These are phyloP conservation scores for Amblyjoppa proteus DNA, from an alignment of 2,888 invertebrate species.

Conservation along the genomic window DNA sequence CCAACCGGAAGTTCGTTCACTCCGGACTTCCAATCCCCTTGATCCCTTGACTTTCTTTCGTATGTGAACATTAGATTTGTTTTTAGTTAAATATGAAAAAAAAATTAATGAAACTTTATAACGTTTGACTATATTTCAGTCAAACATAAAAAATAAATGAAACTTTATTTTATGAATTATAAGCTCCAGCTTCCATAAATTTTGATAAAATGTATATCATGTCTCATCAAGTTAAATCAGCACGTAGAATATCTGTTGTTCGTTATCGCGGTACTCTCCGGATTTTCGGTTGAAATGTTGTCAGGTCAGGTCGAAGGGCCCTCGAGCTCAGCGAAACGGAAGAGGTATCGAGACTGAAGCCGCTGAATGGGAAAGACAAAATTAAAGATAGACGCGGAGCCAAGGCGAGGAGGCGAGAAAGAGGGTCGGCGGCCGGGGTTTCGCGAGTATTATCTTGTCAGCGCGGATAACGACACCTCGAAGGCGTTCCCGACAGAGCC, in stretches of 20 bases:
- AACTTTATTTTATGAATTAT: background rate
- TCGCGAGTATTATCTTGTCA: constrained; percentile 83
- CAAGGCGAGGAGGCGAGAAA: constrained; percentile 59
- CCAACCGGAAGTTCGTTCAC: too few relatives aligned
- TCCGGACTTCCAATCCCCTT: too few relatives aligned
- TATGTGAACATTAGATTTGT: background rate
- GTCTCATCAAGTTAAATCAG: constrained; percentile 37
- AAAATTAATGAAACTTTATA: background rate
- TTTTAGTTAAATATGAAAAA: constrained; percentile 21
- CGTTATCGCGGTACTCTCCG: constrained; percentile 75
- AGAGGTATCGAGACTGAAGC: constrained; percentile 72
- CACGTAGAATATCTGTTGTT: constrained; percentile 68
- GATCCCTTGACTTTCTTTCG: too few relatives aligned
- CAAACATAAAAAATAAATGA: constrained; percentile 2
- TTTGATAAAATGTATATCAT: constrained; percentile 41
- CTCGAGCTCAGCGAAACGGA: constrained; percentile 77
- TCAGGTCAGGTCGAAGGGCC: constrained; percentile 75
- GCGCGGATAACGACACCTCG: constrained; percentile 82
- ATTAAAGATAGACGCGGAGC: constrained; percentile 59
- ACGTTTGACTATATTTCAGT: constrained; percentile 12
- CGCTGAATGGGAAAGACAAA: constrained; percentile 65
- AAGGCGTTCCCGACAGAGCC: constrained; percentile 79
- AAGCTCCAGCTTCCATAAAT: background rate
- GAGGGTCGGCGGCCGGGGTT: constrained; percentile 68
- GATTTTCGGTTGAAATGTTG: constrained; percentile 75